A percentile compares a stretch with the other conserved stretches of the same genome.
These are phyloP conservation scores for Sericinus montela DNA, from an alignment of 2,888 invertebrate genomes.

Conservation along the genomic window DNA sequence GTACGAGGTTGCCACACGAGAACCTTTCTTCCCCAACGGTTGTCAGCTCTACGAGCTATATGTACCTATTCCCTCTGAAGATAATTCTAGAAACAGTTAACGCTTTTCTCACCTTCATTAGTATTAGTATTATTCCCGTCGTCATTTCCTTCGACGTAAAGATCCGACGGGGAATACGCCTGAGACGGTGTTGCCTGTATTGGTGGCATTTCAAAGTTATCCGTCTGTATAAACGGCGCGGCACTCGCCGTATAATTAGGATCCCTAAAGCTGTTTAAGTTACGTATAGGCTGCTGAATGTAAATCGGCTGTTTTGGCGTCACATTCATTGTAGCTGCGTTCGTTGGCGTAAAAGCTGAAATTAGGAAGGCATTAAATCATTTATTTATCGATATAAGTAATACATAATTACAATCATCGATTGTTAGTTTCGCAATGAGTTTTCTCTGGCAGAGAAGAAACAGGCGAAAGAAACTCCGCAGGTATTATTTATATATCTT, in stretches of 20 bases:
- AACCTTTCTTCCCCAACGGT: too few species aligned
- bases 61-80: too few species aligned
- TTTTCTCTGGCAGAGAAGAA: too few species aligned
- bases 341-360: conserved; percentile 2
- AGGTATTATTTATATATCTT: too few species aligned
- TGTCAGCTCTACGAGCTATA: too few species aligned
- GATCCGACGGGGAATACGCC: conserved; percentile 51
- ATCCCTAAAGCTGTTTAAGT: not conserved
- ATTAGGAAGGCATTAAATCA: too few species aligned
- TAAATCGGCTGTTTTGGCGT: conserved; percentile 6
- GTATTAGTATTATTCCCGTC: not conserved
- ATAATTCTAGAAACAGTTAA: too few species aligned
- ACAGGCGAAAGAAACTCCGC: too few species aligned
- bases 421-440: too few species aligned
- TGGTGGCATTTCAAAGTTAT: not conserved
- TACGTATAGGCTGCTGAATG: not conserved
- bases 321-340: not conserved
- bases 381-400: too few species aligned
- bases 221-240: conserved; percentile 26
- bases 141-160: conserved; percentile 31
- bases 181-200: conserved; percentile 23
- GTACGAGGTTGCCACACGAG: too few species aligned
- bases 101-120: conserved; percentile 2
- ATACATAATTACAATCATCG: too few species aligned
- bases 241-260: not conserved